A percentile compares a stretch with the other conserved stretches of the same genome.
Evolutionary conservation across 2,113 vertebrate genomes (phyloP).

Genomic region (Cercocebus atys): DNA sequence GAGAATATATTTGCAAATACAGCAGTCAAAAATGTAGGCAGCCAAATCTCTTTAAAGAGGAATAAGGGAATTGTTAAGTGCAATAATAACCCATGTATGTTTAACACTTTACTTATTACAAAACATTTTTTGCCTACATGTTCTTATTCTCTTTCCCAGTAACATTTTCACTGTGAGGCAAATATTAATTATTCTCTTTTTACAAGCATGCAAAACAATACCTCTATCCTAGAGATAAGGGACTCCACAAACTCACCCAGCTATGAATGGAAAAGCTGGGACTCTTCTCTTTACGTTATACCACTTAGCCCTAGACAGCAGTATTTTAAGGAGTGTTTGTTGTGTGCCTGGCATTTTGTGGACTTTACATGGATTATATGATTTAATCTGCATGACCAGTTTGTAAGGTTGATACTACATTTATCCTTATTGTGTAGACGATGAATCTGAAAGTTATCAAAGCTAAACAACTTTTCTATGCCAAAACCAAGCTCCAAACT

Average conservation of each 20-base stretch:
- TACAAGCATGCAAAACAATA: neutral
- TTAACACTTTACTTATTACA: neutral
- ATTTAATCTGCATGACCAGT: neutral
- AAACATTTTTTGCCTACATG: neutral
- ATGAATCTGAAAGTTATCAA: neutral
- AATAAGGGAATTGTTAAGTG: neutral
- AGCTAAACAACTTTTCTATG: neutral
- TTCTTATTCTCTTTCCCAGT: constrained; percentile 2
- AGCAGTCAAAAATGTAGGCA: neutral
- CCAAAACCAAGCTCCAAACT: neutral
- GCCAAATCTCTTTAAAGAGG: neutral
- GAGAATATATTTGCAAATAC: neutral
- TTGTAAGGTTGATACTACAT: neutral
- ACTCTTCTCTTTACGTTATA: neutral
- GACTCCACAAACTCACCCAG: neutral
- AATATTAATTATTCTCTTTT: neutral
- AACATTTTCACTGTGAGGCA: neutral
- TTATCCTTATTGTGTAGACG: neutral
- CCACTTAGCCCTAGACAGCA: too few relatives aligned
- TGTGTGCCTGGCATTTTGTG: neutral
- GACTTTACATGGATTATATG: neutral
- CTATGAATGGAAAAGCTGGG: neutral
- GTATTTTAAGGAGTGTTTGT: neutral
- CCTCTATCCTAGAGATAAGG: neutral
- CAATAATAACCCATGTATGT: neutral